These are phyloP conservation scores for Notechis scutatus DNA, from an alignment of 2,113 vertebrate species.

Conservation along the genomic window DNA sequence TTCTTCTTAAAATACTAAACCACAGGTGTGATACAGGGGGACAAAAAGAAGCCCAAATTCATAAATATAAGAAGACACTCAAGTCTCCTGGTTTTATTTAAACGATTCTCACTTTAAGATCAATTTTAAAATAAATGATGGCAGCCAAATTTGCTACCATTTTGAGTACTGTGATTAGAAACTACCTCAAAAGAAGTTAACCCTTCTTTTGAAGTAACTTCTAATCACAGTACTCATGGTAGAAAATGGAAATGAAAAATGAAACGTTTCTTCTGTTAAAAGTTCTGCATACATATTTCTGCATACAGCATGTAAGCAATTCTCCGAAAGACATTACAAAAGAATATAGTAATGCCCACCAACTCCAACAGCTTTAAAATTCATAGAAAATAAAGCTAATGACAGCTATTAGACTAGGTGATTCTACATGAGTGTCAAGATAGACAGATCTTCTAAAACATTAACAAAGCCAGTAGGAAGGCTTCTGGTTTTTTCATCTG, in stretches of 20 bases:
- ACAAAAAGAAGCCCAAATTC: neutral
- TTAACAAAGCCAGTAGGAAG: neutral
- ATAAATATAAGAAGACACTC: neutral
- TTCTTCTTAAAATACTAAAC: neutral
- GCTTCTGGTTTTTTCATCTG: neutral
- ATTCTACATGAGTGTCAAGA: neutral
- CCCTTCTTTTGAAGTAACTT: too few species aligned
- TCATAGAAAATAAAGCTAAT: neutral
- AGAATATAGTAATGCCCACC: neutral
- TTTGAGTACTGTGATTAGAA: neutral
- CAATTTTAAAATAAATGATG: neutral
- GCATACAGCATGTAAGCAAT: neutral
- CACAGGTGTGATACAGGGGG: neutral
- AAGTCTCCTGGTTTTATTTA: neutral
- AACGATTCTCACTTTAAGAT: neutral
- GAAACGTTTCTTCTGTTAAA: neutral
- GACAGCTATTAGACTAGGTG: neutral
- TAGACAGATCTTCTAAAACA: neutral
- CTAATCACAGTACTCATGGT: too few species aligned
- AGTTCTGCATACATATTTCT: neutral
- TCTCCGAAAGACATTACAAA: neutral
- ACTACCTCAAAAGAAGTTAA: neutral
- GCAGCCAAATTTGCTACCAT: neutral
- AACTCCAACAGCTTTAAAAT: neutral
- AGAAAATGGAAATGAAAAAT: neutral